Conservation (phyloP, 2,113 vertebrate genomes). For the Chauna torquata region DNA sequence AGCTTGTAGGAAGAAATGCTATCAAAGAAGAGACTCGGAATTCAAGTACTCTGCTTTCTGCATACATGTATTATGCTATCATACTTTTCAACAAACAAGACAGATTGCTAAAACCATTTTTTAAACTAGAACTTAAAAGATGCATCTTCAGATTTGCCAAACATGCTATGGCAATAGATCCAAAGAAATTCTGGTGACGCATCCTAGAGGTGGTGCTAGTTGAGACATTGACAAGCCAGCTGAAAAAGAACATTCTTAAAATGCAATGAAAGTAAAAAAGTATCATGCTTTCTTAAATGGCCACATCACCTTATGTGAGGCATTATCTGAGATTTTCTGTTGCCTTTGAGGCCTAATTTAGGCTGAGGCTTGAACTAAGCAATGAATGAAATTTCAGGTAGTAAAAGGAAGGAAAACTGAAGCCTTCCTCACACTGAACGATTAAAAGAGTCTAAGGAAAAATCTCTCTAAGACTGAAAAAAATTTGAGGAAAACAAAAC, state of each 20-base stretch:
- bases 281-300: not conserved
- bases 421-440: not conserved
- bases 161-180: accelerated
- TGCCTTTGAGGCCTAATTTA: not conserved
- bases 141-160: not conserved
- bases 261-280: not conserved
- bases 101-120: not conserved
- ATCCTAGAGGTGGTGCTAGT: not conserved
- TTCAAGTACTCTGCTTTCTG: not conserved
- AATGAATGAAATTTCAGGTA: not conserved
- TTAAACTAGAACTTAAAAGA: not conserved
- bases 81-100: not conserved
- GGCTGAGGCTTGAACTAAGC: not conserved
- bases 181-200: not conserved
- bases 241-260: not conserved
- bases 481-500: not conserved
- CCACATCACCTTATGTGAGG: too few relatives aligned
- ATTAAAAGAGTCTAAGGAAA: not conserved
- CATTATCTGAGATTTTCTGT: not conserved
- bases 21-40: not conserved
- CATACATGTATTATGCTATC: accelerated
- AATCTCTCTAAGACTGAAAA: not conserved
- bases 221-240: not conserved
- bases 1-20: not conserved
- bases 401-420: not conserved